Evolutionary conservation across 1,140 invertebrate genomes (phyloP).

Genomic region (Drosophila yakuba): DNA sequence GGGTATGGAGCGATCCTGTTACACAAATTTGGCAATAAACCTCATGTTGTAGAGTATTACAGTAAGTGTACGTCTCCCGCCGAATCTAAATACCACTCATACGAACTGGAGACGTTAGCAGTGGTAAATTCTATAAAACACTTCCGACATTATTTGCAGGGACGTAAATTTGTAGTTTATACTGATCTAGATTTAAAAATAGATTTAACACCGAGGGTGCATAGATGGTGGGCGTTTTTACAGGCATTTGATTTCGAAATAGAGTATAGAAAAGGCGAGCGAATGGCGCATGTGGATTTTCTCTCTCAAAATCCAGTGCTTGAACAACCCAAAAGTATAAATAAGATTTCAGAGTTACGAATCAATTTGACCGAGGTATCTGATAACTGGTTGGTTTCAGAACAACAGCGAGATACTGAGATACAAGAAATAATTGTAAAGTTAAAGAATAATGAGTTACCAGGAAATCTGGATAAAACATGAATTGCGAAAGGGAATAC

Average conservation of each 20-base stretch:
- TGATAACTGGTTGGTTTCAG: not conserved
- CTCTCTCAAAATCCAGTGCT: not conserved
- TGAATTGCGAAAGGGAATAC: too few relatives aligned
- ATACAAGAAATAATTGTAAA: too few relatives aligned
- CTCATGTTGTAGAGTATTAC: slow-evolving; percentile 1
- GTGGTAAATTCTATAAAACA: not conserved
- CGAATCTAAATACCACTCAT: not conserved
- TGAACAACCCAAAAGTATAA: not conserved
- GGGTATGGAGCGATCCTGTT: slow-evolving; percentile 6
- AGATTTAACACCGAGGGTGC: slow-evolving; percentile 1
- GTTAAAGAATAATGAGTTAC: too few relatives aligned
- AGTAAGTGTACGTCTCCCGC: slow-evolving; percentile 7
- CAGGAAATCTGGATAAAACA: too few relatives aligned
- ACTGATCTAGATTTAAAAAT: too few relatives aligned
- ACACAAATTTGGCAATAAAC: not conserved
- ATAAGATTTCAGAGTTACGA: too few relatives aligned
- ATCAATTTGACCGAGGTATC: too few relatives aligned
- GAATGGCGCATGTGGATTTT: not conserved
- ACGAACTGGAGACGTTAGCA: not conserved
- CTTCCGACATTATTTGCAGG: slow-evolving; percentile 10
- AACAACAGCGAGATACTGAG: not conserved
- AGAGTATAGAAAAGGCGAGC: not conserved
- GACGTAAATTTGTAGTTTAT: slow-evolving; percentile 1
- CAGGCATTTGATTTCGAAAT: slow-evolving; percentile 2
- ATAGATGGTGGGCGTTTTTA: slow-evolving; percentile 8